Evolutionary conservation across 2,888 invertebrate genomes (phyloP).

Genomic region (Polia nebulosa): DNA sequence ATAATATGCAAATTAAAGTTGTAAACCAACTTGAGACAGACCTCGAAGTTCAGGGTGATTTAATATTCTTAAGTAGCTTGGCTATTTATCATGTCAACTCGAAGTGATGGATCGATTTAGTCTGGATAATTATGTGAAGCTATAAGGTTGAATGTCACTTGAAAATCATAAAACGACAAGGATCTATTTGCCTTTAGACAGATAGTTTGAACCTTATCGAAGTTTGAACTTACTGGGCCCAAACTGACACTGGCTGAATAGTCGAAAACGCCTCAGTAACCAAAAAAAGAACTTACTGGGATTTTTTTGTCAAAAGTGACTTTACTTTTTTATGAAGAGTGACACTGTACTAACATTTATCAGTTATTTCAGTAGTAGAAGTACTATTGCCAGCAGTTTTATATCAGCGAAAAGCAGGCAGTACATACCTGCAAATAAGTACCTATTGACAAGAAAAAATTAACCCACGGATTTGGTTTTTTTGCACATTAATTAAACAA

Average conservation of each 20-base stretch:
- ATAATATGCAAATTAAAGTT: constrained; percentile 3
- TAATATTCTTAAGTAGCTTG: constrained; percentile 1
- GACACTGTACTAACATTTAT: too few relatives aligned
- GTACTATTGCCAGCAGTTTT: too few relatives aligned
- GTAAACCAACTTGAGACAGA: not conserved
- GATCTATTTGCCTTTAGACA: not conserved
- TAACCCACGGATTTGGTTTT: too few relatives aligned
- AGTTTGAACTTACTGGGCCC: not conserved
- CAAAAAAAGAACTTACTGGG: too few relatives aligned
- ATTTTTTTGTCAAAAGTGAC: too few relatives aligned
- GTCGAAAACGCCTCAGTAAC: too few relatives aligned
- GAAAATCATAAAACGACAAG: not conserved
- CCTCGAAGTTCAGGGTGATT: constrained; percentile 1
- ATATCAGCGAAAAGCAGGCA: too few relatives aligned
- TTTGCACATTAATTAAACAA: too few relatives aligned
- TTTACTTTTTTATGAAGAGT: not conserved
- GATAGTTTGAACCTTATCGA: not conserved
- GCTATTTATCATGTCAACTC: constrained; percentile 9
- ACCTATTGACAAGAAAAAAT: too few relatives aligned
- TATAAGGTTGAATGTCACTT: not conserved
- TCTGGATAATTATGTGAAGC: not conserved
- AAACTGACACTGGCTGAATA: too few relatives aligned
- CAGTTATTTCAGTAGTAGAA: too few relatives aligned
- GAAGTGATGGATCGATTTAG: not conserved
- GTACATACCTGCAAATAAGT: too few relatives aligned